Conservation (phyloP, 2,113 vertebrate genomes). For the Nothobranchius kuhntae region DNA sequence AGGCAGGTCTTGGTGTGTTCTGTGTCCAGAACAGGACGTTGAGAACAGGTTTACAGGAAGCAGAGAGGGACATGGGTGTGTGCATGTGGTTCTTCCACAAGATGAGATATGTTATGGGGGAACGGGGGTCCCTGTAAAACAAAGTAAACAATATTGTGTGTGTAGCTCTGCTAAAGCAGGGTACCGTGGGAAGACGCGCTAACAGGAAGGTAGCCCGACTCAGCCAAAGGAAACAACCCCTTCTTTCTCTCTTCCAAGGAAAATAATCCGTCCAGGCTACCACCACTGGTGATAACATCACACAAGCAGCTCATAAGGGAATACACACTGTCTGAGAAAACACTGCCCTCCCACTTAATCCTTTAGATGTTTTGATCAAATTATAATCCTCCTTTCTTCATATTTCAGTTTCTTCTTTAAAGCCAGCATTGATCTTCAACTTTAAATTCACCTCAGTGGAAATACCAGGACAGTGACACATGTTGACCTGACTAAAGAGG, state of each 20-base stretch:
- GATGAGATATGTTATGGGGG: constrained; percentile 53
- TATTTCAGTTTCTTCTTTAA: constrained; percentile 1
- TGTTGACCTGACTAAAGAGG: constrained; percentile 27
- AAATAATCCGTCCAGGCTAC: constrained; percentile 67
- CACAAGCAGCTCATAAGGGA: constrained; percentile 37
- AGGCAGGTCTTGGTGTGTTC: constrained; percentile 44
- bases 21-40: constrained; percentile 46
- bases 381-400: background rate
- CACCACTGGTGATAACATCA: constrained; percentile 58
- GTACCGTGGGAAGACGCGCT: constrained; percentile 62
- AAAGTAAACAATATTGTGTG: constrained; percentile 41
- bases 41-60: constrained; percentile 61
- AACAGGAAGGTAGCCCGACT: constrained; percentile 63
- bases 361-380: constrained; percentile 19
- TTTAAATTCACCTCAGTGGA: constrained; percentile 8
- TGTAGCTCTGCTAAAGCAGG: constrained; percentile 27
- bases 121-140: constrained; percentile 40
- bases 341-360: constrained; percentile 16
- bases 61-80: constrained; percentile 27
- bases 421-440: background rate
- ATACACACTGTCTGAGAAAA: constrained; percentile 14
- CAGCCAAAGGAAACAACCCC: constrained; percentile 55
- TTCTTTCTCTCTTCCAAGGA: constrained; percentile 42
- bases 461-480: constrained; percentile 1
- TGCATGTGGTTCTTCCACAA: constrained; percentile 31